phyloP scores from a whole-genome alignment of 2,113 vertebrate genomes.

The Vireo altiloquus region DNA sequence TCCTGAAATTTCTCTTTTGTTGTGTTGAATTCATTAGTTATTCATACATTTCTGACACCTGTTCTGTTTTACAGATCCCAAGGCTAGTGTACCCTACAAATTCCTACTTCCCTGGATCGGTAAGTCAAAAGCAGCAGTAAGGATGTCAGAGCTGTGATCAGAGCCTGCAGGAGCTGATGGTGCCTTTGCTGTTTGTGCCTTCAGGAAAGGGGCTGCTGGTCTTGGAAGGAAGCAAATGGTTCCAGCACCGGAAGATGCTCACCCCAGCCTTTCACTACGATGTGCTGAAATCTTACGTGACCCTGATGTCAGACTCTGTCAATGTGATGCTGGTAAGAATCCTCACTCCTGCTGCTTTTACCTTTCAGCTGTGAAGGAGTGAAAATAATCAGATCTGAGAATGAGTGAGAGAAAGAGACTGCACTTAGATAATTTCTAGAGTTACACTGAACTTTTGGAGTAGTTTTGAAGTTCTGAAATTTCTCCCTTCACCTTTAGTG shows the following conservation, averaged over 20 bases:
- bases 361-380: neutral
- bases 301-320: slow-evolving; percentile 76
- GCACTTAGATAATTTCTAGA: neutral
- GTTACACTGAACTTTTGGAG: neutral
- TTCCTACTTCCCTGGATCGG: slow-evolving; percentile 40
- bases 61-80: slow-evolving; percentile 16
- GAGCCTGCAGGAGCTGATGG: neutral
- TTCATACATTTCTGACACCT: neutral
- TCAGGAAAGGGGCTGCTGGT: slow-evolving; percentile 84
- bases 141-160: neutral
- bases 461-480: neutral
- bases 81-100: neutral
- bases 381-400: neutral
- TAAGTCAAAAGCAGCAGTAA: neutral
- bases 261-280: slow-evolving; percentile 90
- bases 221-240: slow-evolving; percentile 82
- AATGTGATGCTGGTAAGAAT: slow-evolving; percentile 81
- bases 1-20: neutral
- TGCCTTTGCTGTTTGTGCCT: neutral
- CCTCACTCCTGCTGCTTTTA: neutral
- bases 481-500: neutral
- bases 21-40: neutral
- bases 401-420: neutral
- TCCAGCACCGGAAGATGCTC: slow-evolving; percentile 81
- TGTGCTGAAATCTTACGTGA: slow-evolving; percentile 81